Base-by-base conservation (phyloP, 2,113 vertebrate species). In the Dipodomys merriami region DNA sequence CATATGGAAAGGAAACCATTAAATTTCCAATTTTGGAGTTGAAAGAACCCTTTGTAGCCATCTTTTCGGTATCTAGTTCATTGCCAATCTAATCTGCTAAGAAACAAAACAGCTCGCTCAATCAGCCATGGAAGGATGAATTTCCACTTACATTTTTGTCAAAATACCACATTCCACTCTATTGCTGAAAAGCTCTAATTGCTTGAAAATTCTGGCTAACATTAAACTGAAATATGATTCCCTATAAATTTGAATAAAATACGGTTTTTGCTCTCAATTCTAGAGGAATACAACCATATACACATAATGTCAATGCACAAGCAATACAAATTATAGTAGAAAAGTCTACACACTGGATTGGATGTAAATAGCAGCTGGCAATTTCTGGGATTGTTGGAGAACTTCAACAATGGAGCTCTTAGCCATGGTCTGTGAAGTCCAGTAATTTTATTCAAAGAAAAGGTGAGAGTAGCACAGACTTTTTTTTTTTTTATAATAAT, bases 91-190 rank as follows among this genome's bases (percentile, higher is more conserved):
- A 15, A 4, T 30, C 7, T 60, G 74, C 35, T 68, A n/a, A 39
- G 57, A 85, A 88, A 30, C 53, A 57, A 10, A 57, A 57, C 53
- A 0, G 0, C 1, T 16, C 16, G 39, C 20, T 74, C 16, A 25
- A 22, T 13, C 23, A 83, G 46, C 27, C 60, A 18, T 33, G 15
- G 33, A 72, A 22, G 77, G 64, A 72, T 65, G 7, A 62, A 11
- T 82, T 91, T 94, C 64, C 33, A 53, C 30, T 65, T 81, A 35
- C 8, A 57, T 90, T 81, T 73, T 73, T 82, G n/a, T 92, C 30
- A 82, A 90, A 94, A 78, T 29, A 62, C 10, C 19, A 68, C 11
- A 85, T 93, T 89, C 15, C 1, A 20, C 68, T 62, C 12, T 33
- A 27, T 53, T 71, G 25, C 68, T 73, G n/a, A 67, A 78, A 29